These are phyloP conservation scores for Amphilophus citrinellus DNA, from an alignment of 2,113 vertebrate genomes.

Conservation along the genomic window DNA sequence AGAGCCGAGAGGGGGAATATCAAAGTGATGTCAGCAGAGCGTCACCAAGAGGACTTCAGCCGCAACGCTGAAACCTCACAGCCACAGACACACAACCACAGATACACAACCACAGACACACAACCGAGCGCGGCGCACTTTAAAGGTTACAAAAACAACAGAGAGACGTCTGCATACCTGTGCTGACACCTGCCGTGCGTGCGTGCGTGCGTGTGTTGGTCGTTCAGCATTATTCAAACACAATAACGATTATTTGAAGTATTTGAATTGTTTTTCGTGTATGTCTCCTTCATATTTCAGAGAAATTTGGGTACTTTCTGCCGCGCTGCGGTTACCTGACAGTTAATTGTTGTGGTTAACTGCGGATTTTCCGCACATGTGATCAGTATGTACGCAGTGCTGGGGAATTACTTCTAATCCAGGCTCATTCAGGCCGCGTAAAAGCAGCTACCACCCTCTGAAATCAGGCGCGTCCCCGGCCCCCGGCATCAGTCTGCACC, in stretches of 20 bases:
- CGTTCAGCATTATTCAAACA: neutral
- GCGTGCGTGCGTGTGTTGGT: neutral
- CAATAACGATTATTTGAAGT: rapidly evolving
- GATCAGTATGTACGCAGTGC: neutral
- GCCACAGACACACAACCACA: neutral
- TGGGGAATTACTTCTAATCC: neutral
- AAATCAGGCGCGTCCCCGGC: neutral
- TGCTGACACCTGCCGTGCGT: constrained; percentile 16
- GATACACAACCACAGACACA: no score
- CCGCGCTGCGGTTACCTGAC: neutral
- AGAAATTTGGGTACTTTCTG: neutral
- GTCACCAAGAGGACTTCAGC: constrained; percentile 74
- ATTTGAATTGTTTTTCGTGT: neutral
- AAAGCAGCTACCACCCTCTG: neutral
- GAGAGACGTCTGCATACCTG: neutral
- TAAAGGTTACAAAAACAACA: neutral
- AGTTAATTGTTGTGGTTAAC: neutral
- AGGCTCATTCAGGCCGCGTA: rapidly evolving
- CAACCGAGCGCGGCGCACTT: neutral
- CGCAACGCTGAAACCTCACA: constrained; percentile 36
- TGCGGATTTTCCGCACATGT: neutral
- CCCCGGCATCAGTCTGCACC: no score
- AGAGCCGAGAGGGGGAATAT: constrained; percentile 44
- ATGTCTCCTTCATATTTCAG: neutral
- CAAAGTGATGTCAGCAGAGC: constrained; percentile 78